Conservation (phyloP, 2,113 vertebrate species). For the Gymnarchus niloticus region DNA sequence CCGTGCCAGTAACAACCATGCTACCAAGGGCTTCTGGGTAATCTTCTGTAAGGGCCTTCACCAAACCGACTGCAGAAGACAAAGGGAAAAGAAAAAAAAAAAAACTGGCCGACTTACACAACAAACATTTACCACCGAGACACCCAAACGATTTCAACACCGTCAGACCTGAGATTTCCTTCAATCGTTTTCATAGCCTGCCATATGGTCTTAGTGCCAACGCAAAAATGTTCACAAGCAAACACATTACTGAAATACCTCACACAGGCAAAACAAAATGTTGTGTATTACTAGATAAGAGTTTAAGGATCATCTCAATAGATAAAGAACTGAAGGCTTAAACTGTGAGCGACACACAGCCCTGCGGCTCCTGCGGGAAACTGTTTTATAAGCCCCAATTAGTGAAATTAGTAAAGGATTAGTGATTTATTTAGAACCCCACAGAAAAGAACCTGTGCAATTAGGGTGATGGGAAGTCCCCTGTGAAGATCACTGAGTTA, state of each 20-base stretch:
- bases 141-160: not conserved
- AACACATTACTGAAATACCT: constrained; percentile 13
- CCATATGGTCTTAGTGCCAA: not conserved
- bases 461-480: not conserved
- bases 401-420: constrained; percentile 32
- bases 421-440: constrained; percentile 13
- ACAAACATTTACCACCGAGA: not conserved
- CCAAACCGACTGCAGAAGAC: not conserved
- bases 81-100: not conserved
- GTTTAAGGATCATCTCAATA: not conserved
- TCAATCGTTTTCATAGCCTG: not conserved
- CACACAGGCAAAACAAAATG: not conserved
- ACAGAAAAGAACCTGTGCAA: constrained; percentile 8
- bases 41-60: not conserved
- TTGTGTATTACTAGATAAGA: not conserved
- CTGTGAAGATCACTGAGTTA: not conserved
- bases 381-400: constrained; percentile 34
- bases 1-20: not conserved
- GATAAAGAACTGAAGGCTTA: constrained; percentile 26
- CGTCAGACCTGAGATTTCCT: not conserved
- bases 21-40: not conserved
- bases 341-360: not conserved
- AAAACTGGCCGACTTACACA: not conserved
- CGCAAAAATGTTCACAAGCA: not conserved
- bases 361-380: constrained; percentile 15